A percentile compares a stretch with the other conserved stretches of the same genome.
Evolutionary conservation across 2,113 vertebrate species (phyloP).

Genomic region (Pteronura brasiliensis): DNA sequence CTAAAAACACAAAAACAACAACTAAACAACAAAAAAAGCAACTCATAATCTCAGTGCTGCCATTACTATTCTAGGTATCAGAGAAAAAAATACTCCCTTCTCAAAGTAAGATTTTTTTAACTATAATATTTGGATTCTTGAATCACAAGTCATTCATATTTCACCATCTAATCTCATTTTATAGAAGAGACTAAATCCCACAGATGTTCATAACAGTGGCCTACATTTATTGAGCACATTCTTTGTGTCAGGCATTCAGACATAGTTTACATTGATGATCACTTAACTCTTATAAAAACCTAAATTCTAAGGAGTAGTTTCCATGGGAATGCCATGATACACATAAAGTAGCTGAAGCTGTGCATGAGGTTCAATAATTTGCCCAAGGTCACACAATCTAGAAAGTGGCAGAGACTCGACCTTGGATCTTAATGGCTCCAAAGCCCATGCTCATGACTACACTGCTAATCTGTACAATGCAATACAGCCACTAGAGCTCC

Average conservation of each 20-base stretch:
- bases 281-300: background rate
- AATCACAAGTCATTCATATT: background rate
- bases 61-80: background rate
- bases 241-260: background rate
- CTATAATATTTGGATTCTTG: background rate
- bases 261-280: background rate
- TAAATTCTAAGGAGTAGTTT: background rate
- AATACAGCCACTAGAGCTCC: background rate
- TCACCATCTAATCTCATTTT: background rate
- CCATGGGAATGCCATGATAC: background rate
- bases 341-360: background rate
- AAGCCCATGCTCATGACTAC: background rate
- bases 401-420: background rate
- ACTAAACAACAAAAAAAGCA: background rate
- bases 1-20: background rate
- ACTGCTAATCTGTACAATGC: background rate
- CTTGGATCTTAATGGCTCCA: background rate
- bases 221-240: background rate
- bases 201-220: background rate
- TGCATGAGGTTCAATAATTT: background rate
- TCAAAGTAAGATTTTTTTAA: background rate
- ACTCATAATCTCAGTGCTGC: background rate
- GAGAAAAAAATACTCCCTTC: background rate
- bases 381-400: background rate
- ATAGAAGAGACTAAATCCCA: background rate